Percentiles rank a stretch among this genome's conserved stretches.
Conservation (phyloP, 2,888 invertebrate genomes). For the Teleogryllus oceanicus region DNA sequence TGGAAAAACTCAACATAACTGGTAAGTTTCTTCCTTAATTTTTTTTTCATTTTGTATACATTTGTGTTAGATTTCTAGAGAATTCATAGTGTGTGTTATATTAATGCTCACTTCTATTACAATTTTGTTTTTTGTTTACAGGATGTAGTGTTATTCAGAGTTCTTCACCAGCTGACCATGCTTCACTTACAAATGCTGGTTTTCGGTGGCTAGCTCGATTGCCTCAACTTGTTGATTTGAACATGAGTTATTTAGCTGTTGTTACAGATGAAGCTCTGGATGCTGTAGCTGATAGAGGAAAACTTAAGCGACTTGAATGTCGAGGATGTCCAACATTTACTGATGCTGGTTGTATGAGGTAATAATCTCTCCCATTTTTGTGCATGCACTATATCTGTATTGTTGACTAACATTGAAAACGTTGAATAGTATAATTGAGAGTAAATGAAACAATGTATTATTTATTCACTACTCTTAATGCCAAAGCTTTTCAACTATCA, state of each 20-base stretch:
- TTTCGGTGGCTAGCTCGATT: constrained; percentile 41
- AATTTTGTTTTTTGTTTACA: constrained; percentile 28
- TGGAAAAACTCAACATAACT: constrained; percentile 44
- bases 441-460: too few relatives aligned
- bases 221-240: constrained; percentile 42
- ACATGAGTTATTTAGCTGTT: constrained; percentile 41
- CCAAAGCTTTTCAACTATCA: too few relatives aligned
- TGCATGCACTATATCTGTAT: too few relatives aligned
- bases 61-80: too few relatives aligned
- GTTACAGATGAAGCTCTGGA: constrained; percentile 41
- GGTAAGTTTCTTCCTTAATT: constrained; percentile 36
- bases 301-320: constrained; percentile 43
- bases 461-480: too few relatives aligned
- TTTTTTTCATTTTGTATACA: too few relatives aligned
- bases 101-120: background rate
- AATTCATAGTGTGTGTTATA: too few relatives aligned
- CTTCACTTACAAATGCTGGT: constrained; percentile 40
- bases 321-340: constrained; percentile 40
- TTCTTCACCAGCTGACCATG: background rate
- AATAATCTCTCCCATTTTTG: background rate
- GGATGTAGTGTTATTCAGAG: constrained; percentile 37
- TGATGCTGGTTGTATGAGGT: constrained; percentile 39
- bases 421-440: too few relatives aligned
- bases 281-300: constrained; percentile 38
- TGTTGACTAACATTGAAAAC: too few relatives aligned